Conservation (phyloP, 2,888 invertebrate species). For the Caenorhabditis auriculariae region DNA sequence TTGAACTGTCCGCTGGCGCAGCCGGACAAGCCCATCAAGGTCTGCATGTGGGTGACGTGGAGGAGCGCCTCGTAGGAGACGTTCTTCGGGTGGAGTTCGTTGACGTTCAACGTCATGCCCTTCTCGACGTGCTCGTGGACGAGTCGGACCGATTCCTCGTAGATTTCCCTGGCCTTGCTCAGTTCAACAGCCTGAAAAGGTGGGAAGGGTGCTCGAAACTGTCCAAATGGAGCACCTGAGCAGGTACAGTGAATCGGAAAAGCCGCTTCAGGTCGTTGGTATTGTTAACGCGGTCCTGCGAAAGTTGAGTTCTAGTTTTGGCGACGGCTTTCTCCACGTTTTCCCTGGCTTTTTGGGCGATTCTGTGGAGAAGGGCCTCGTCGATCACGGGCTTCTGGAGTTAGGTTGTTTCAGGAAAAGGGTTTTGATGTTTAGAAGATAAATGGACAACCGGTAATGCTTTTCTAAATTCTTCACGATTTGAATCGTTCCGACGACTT, state of each 20-base stretch:
- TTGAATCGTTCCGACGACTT: too few species aligned
- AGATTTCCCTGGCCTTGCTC: constrained; percentile 90
- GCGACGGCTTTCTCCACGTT: constrained; percentile 33
- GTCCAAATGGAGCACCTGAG: constrained; percentile 4
- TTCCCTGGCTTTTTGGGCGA: constrained; percentile 19
- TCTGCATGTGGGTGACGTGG: constrained; percentile 79
- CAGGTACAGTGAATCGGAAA: constrained; percentile 33
- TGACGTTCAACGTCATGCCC: constrained; percentile 64
- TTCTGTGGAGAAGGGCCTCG: constrained; percentile 14
- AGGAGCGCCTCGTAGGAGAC: constrained; percentile 83
- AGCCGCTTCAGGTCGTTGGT: constrained; percentile 36
- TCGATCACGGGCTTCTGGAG: constrained; percentile 8
- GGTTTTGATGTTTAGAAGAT: too few species aligned
- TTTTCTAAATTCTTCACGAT: too few species aligned
- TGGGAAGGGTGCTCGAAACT: background rate
- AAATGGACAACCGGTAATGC: too few species aligned
- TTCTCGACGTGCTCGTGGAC: constrained; percentile 77
- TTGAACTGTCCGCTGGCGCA: constrained; percentile 46
- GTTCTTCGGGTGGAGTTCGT: constrained; percentile 65
- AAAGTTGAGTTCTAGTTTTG: constrained; percentile 29
- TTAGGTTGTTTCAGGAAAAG: constrained; percentile 13
- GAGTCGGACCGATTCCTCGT: constrained; percentile 86
- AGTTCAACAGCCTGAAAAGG: constrained; percentile 76
- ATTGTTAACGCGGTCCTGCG: constrained; percentile 32
- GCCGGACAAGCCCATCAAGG: constrained; percentile 87